Conservation (phyloP, 2,888 invertebrate species). For the Drosophila borborema region DNA sequence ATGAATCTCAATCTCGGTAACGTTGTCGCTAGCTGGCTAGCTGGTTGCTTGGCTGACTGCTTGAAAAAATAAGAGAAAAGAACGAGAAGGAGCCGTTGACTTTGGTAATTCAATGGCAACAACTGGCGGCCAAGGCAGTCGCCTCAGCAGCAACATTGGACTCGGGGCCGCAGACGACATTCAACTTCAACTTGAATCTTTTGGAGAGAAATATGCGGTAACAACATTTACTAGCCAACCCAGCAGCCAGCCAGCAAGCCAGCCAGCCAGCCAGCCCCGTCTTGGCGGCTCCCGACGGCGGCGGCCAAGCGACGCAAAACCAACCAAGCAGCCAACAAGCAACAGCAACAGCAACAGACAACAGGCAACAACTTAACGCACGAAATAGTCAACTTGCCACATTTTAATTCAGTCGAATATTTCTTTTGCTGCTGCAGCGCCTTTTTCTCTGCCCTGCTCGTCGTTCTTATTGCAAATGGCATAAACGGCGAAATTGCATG, state of each 20-base stretch:
- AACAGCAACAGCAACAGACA: slow-evolving; percentile 18
- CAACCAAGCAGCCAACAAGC: slow-evolving; percentile 42
- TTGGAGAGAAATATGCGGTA: slow-evolving; percentile 74
- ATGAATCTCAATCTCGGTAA: slow-evolving; percentile 77
- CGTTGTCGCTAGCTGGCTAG: slow-evolving; percentile 47
- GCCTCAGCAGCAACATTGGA: slow-evolving; percentile 28
- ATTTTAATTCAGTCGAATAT: slow-evolving; percentile 81
- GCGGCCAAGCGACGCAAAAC: slow-evolving; percentile 33
- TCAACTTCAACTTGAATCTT: slow-evolving; percentile 72
- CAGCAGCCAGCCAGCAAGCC: slow-evolving; percentile 37
- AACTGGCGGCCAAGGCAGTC: slow-evolving; percentile 43
- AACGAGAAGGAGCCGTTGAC: slow-evolving; percentile 66
- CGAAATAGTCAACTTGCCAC: slow-evolving; percentile 80
- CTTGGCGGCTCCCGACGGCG: slow-evolving; percentile 18
- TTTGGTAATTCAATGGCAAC: slow-evolving; percentile 77
- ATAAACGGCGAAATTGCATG: slow-evolving; percentile 72
- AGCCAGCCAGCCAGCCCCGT: slow-evolving; percentile 41
- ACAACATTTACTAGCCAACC: slow-evolving; percentile 68
- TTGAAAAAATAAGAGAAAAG: too few species aligned
- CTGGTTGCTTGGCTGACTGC: slow-evolving; percentile 10
- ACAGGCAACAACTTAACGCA: slow-evolving; percentile 53
- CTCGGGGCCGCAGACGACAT: slow-evolving; percentile 60
- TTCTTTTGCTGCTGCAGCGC: slow-evolving; percentile 45
- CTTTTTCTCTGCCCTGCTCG: slow-evolving; percentile 22
- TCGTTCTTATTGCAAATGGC: slow-evolving; percentile 69